Percentiles rank a stretch among this genome's conserved stretches.
These are phyloP conservation scores for Cepaea nemoralis DNA, from an alignment of 1,140 invertebrate species.

Conservation along the genomic window DNA sequence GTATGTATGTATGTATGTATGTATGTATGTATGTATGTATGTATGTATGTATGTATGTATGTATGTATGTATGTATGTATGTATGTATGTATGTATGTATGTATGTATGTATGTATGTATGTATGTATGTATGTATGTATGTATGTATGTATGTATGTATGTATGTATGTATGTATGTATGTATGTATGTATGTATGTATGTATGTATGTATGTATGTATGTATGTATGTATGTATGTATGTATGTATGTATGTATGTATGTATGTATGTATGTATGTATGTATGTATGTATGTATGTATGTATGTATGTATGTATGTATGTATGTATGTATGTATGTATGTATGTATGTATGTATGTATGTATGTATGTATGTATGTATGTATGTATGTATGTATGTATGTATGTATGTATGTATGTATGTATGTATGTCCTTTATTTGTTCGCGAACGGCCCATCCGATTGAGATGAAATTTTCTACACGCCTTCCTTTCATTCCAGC, in stretches of 20 bases:
- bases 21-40: neutral
- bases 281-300: too few species aligned
- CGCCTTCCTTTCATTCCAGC: too few species aligned
- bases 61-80: conserved; percentile 3
- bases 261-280: too few species aligned
- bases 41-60: neutral
- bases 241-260: conserved; percentile 1
- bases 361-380: neutral
- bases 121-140: conserved; percentile 3
- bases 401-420: too few species aligned
- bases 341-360: neutral
- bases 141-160: conserved; percentile 3
- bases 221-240: neutral
- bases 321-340: neutral
- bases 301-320: neutral
- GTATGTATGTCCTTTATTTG: too few species aligned
- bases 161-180: conserved; percentile 17
- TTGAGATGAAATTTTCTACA: too few species aligned
- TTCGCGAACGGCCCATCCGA: too few species aligned
- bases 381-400: neutral
- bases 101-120: conserved; percentile 3
- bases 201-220: conserved; percentile 5
- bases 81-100: conserved; percentile 4
- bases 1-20: neutral
- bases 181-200: conserved; percentile 20